Evolutionary conservation across 2,888 invertebrate species (phyloP).

Genomic region (Machimus atricapillus): DNA sequence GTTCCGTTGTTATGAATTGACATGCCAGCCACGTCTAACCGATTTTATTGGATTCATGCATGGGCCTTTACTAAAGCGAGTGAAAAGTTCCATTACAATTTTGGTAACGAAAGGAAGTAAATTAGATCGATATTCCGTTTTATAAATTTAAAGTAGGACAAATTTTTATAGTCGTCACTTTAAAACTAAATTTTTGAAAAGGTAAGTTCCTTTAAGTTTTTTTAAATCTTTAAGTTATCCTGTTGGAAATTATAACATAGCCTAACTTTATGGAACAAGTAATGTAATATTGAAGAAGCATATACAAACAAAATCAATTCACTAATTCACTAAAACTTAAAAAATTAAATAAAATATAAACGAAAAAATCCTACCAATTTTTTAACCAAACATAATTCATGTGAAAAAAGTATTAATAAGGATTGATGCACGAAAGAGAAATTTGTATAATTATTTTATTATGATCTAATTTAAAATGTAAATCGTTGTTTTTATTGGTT

Average conservation of each 20-base stretch:
- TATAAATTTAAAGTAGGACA: not conserved
- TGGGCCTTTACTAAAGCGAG: not conserved
- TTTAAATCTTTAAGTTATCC: not conserved
- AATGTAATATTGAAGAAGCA: not conserved
- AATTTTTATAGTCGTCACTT: not conserved
- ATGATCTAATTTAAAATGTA: no score
- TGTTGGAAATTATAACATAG: not conserved
- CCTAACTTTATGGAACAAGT: not conserved
- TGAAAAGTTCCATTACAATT: not conserved
- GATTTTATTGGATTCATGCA: not conserved
- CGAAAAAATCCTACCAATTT: no score
- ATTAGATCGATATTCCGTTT: not conserved
- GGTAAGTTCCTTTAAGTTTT: not conserved
- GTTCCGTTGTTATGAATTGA: not conserved
- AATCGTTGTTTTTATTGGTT: no score
- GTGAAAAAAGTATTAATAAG: no score
- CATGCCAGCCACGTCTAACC: not conserved
- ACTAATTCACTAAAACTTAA: not conserved
- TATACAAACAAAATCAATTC: no score
- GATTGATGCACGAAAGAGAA: no score
- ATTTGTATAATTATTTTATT: no score
- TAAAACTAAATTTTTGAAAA: not conserved
- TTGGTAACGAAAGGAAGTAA: not conserved
- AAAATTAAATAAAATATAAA: no score
- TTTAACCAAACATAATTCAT: no score